Percentiles rank a stretch among this genome's conserved stretches.
phyloP scores from a whole-genome alignment of 2,113 vertebrate genomes.

The Coturnix japonica region DNA sequence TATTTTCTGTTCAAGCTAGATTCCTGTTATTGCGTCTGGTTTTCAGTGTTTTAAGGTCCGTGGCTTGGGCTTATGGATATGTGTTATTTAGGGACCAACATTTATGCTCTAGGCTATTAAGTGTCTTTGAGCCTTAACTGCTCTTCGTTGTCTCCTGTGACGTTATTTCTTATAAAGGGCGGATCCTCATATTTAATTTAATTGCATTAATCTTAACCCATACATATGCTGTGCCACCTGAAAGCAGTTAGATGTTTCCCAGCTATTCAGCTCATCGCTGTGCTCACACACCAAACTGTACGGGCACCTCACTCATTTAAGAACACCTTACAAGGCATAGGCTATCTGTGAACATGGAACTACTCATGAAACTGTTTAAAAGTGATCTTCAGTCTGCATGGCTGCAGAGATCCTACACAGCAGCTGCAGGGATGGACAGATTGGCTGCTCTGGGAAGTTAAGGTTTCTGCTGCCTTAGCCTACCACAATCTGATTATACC shows the following conservation, averaged over 20 bases:
- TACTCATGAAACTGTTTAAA: not conserved
- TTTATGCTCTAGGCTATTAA: not conserved
- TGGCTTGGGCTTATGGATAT: not conserved
- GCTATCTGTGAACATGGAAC: not conserved
- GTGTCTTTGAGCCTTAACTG: not conserved
- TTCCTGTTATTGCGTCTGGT: conserved; percentile 21
- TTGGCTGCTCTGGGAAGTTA: not conserved
- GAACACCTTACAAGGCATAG: fast-evolving
- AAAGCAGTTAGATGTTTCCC: not conserved
- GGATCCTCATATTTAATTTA: not conserved
- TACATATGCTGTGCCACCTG: not conserved
- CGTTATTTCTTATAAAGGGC: not conserved
- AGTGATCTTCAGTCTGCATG: not conserved
- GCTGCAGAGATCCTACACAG: not conserved
- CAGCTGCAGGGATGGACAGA: not conserved
- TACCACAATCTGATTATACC: fast-evolving
- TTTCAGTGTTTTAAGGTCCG: conserved; percentile 12
- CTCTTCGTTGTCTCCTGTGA: not conserved
- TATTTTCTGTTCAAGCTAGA: conserved; percentile 18
- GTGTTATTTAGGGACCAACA: not conserved
- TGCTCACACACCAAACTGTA: not conserved
- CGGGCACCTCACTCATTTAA: not conserved
- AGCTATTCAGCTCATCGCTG: not conserved
- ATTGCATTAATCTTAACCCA: not conserved
- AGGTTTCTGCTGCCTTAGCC: not conserved